Base-by-base conservation (phyloP, 2,888 invertebrate genomes). In the Leptarthrus brevirostris region DNA sequence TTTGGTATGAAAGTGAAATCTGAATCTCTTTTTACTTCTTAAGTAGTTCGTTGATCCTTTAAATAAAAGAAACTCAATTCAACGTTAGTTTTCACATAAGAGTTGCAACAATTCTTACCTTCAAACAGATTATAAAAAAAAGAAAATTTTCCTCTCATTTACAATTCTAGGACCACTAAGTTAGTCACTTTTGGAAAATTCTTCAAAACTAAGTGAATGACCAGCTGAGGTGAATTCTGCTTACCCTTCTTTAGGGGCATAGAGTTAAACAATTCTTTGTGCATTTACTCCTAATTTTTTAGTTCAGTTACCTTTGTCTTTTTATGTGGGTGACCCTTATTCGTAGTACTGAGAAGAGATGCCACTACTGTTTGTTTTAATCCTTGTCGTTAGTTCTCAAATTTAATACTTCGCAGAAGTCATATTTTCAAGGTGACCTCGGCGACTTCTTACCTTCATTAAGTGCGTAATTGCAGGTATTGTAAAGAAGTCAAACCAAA, bases 21-120 rank as follows among this genome's bases (percentile, higher is more conserved):
- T 30, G 30, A 69, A 36, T 69, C 64, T 69, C 64, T 66, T 24
- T 18, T 30, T 12, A 30, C 30, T 69, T 52, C 52, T 69, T 30
- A 69, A 69, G 52, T 34, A 69, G 69, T 34, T 69, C 34, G 69
- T 69, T 69, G 47, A 26, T 47, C 64, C 47, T 66, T 66, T 61
- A 30, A 30, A 30, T 30, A 30, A 30, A n/a, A n/a, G n/a, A n/a
- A n/a, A n/a, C n/a, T n/a, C n/a, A n/a, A n/a, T n/a, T n/a, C n/a
- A n/a, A n/a, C n/a, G n/a, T n/a, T n/a, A n/a, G n/a, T n/a, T n/a
- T n/a, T n/a, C n/a, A n/a, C n/a, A n/a, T n/a, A n/a, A n/a, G n/a
- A n/a, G n/a, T n/a, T n/a, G n/a, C n/a, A n/a, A n/a, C n/a, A n/a
- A n/a, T n/a, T n/a, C n/a, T n/a, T n/a, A n/a, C n/a, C n/a, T n/a